Conservation (phyloP, 2,888 invertebrate species). For the Bedellia somnulentella region DNA sequence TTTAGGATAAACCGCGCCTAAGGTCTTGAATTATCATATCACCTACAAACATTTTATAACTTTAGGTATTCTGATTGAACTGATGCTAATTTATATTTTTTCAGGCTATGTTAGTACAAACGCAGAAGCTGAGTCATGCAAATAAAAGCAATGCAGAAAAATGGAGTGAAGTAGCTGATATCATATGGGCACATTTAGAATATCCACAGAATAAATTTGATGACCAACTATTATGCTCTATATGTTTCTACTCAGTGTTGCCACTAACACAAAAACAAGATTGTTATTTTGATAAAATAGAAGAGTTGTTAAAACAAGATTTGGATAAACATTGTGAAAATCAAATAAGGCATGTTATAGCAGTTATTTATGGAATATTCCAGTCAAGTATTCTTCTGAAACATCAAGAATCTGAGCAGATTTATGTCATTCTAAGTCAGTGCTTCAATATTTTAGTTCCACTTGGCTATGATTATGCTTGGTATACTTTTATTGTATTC, state of each 20-base stretch:
- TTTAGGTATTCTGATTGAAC: too few relatives aligned
- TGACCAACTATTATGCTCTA: constrained; percentile 40
- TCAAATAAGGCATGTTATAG: constrained; percentile 19
- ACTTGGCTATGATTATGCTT: constrained; percentile 53
- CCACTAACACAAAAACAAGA: constrained; percentile 19
- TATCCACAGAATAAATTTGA: constrained; percentile 27
- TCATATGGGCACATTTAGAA: constrained; percentile 29
- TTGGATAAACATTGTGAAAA: constrained; percentile 4
- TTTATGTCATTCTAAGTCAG: constrained; percentile 16
- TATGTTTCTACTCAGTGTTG: constrained; percentile 35
- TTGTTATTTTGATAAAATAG: constrained; percentile 20
- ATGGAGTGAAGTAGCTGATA: constrained; percentile 20
- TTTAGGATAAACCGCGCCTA: too few relatives aligned
- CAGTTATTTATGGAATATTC: constrained; percentile 45
- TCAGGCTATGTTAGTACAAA: constrained; percentile 26
- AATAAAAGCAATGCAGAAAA: constrained; percentile 10
- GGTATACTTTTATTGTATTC: constrained; percentile 50
- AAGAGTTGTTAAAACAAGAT: constrained; percentile 13
- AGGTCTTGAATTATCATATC: too few relatives aligned
- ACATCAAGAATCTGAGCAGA: background rate
- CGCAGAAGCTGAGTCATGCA: constrained; percentile 15
- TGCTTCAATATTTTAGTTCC: constrained; percentile 24
- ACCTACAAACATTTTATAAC: too few relatives aligned
- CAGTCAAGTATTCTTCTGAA: constrained; percentile 30
- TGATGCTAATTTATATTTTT: too few relatives aligned